Evolutionary conservation across 2,888 invertebrate species (phyloP), one percentile per base, ranked within the genome.

Genomic region (Carabus problematicus): DNA sequence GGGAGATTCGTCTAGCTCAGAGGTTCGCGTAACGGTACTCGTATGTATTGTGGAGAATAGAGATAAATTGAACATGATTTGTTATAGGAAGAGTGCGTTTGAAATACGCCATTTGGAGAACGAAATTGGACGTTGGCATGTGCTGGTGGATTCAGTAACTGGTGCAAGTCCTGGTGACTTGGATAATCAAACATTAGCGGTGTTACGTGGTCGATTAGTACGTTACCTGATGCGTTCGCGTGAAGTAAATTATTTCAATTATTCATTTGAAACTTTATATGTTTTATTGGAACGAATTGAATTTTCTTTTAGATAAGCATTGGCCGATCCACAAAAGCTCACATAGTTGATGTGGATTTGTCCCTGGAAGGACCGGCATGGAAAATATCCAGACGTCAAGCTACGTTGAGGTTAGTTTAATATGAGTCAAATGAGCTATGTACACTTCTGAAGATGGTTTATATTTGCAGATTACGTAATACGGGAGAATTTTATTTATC

Each of bases 401-500:
- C 95, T 7, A 93, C 95, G 1, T 94, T 98, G 72, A 87, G 90
- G 77, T 82, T 74, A 11, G 12, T 63, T 52, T 49, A n/a, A n/a
- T n/a, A n/a, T n/a, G n/a, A n/a, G n/a, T n/a, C n/a, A n/a, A n/a
- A n/a, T n/a, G n/a, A n/a, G n/a, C n/a, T n/a, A n/a, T n/a, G n/a
- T n/a, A 29, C 29, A 29, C 3, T 29, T 29, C 3, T 29, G 29
- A 29, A 29, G 2, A 18, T 7, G 11, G 68, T 41, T 73, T 49
- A 70, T 60, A 71, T 60, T 76, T 76, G 39, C 69, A 88, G 90
- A 58, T 86, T 98, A 72, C 86, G 95, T 63, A 95, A 94, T 80
- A 95, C 93, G 73, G 98, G 97, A 0, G 97, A 98, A 79, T 98
- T 98, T 81, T 94, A 94, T 79, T 87, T 98, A 76, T 91, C 93